Conservation (phyloP, 2,888 invertebrate species). For the Eugnorisma glareosa region DNA sequence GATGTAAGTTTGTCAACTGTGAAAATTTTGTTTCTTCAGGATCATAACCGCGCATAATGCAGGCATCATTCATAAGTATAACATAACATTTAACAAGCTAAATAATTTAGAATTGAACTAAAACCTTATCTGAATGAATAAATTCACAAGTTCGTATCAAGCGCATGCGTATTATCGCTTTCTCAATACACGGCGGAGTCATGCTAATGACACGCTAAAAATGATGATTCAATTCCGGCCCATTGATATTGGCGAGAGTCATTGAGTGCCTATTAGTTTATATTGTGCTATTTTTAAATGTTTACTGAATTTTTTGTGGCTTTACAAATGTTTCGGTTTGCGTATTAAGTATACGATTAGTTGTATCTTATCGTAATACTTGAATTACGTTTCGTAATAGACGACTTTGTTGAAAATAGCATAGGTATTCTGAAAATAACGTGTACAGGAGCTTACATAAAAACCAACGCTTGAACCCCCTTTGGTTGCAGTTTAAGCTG, state of each 20-base stretch:
- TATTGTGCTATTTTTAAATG: slow-evolving; percentile 17
- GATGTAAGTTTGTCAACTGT: neutral
- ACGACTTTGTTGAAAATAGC: neutral
- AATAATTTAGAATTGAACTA: slow-evolving; percentile 17
- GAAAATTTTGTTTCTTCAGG: neutral
- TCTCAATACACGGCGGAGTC: slow-evolving; percentile 70
- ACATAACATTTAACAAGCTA: slow-evolving; percentile 1
- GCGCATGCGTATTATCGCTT: slow-evolving; percentile 59
- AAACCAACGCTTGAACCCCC: neutral
- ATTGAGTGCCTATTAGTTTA: slow-evolving; percentile 31
- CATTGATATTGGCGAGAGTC: slow-evolving; percentile 46
- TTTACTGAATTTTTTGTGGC: slow-evolving; percentile 19
- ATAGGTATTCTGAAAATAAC: neutral
- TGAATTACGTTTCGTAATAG: slow-evolving; percentile 28
- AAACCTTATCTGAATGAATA: slow-evolving; percentile 24
- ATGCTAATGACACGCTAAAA: slow-evolving; percentile 77
- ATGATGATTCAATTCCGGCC: slow-evolving; percentile 78
- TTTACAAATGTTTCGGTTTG: slow-evolving; percentile 10
- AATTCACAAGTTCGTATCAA: slow-evolving; percentile 24
- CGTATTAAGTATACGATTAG: neutral
- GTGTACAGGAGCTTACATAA: neutral
- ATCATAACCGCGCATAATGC: neutral
- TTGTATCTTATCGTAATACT: slow-evolving; percentile 19
- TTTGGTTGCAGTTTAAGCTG: slow-evolving; percentile 5
- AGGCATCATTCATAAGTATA: neutral